Conservation (phyloP, 2,888 invertebrate species). For the Hypselothyrea guttata region DNA sequence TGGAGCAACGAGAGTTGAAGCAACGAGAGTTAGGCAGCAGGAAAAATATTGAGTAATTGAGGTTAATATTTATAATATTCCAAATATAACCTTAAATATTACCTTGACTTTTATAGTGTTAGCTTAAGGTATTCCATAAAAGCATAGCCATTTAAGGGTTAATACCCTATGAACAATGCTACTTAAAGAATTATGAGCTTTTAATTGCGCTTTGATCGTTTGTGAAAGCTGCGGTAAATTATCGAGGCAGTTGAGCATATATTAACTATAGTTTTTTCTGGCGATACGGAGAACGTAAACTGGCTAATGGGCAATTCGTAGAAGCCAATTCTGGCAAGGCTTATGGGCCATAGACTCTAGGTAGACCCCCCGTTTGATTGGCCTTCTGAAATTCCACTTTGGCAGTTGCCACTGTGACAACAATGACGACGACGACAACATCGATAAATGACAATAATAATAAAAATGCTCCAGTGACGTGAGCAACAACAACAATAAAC, state of each 20-base stretch:
- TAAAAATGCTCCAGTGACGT: slow-evolving; percentile 47
- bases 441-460: slow-evolving; percentile 28
- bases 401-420: slow-evolving; percentile 20
- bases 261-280: not conserved
- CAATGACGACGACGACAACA: slow-evolving; percentile 3
- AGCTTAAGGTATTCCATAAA: too few species aligned
- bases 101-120: too few species aligned
- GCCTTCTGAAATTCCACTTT: slow-evolving; percentile 69
- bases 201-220: not conserved
- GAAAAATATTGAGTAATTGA: too few species aligned
- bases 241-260: too few species aligned
- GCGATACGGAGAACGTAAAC: slow-evolving; percentile 6
- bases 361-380: slow-evolving; percentile 27
- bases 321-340: not conserved
- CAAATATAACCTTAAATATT: too few species aligned
- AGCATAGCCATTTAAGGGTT: not conserved
- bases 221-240: too few species aligned
- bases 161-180: too few species aligned
- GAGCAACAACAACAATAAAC: slow-evolving; percentile 20
- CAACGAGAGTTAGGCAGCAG: too few species aligned
- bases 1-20: too few species aligned
- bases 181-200: too few species aligned
- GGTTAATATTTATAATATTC: too few species aligned
- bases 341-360: slow-evolving; percentile 20
- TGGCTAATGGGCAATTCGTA: slow-evolving; percentile 22